Conservation (phyloP, 1,140 invertebrate species). For the Vollenhovia emeryi region DNA sequence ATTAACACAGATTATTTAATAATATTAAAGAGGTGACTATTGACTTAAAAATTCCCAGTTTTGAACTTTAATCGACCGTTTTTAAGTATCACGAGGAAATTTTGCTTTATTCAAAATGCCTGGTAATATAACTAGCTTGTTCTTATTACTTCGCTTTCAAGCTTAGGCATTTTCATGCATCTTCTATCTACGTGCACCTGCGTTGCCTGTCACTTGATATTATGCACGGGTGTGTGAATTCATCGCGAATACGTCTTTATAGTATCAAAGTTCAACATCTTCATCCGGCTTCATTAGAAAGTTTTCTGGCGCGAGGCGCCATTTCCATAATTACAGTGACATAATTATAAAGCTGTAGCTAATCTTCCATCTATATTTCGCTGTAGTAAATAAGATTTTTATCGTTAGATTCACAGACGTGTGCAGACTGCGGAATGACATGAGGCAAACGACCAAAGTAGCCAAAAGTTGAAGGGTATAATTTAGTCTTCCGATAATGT, state of each 20-base stretch:
- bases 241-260: slow-evolving; percentile 11
- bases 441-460: background rate
- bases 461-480: background rate
- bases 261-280: slow-evolving; percentile 47
- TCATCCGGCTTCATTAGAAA: slow-evolving; percentile 27
- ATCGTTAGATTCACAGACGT: background rate
- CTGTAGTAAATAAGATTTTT: slow-evolving; percentile 15
- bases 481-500: background rate
- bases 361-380: slow-evolving; percentile 10
- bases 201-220: background rate
- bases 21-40: slow-evolving; percentile 3
- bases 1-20: slow-evolving; percentile 5
- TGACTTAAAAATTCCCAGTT: background rate
- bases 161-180: background rate
- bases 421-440: background rate
- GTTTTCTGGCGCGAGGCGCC: slow-evolving; percentile 14
- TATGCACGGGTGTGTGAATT: slow-evolving; percentile 2
- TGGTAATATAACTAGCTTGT: background rate
- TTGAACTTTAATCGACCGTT: background rate
- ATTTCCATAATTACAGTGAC: slow-evolving; percentile 30
- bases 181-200: background rate
- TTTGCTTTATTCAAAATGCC: background rate
- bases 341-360: slow-evolving; percentile 9
- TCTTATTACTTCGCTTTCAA: background rate
- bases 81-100: background rate